These are phyloP conservation scores for Colius striatus DNA, from an alignment of 2,113 vertebrate genomes.

Conservation along the genomic window DNA sequence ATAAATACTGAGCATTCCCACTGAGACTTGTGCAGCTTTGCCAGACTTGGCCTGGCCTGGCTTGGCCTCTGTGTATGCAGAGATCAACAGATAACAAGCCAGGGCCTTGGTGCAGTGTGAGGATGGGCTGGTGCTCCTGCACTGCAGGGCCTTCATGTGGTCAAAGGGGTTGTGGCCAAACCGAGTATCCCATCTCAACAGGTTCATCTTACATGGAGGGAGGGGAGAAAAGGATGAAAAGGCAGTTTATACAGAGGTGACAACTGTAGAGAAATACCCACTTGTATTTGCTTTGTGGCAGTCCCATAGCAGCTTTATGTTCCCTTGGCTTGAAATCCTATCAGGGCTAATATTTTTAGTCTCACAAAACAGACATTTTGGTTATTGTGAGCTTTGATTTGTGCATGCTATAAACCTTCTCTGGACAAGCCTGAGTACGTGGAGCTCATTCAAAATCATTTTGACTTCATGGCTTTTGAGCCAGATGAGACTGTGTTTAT, in stretches of 20 bases:
- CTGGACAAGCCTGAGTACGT: not conserved
- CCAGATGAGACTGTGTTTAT: not conserved
- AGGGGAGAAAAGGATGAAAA: not conserved
- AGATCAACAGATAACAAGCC: not conserved
- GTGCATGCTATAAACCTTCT: not conserved
- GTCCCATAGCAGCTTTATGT: not conserved
- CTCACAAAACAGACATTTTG: not conserved
- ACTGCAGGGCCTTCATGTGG: accelerated
- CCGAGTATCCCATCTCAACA: not conserved
- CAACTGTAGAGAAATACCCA: not conserved
- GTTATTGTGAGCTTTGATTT: not conserved
- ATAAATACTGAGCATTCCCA: not conserved
- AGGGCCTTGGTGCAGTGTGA: accelerated
- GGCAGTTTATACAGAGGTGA: not conserved
- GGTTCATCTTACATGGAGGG: not conserved
- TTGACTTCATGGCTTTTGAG: not conserved
- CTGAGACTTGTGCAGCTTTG: not conserved
- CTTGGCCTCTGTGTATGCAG: not conserved
- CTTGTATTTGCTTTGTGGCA: not conserved
- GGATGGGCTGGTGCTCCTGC: not conserved
- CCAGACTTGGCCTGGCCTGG: not conserved
- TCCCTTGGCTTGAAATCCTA: not conserved
- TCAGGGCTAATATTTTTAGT: not conserved
- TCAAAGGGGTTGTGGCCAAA: not conserved
- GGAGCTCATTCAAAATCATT: not conserved